phyloP scores from a whole-genome alignment of 2,888 invertebrate species.

The Polyommatus icarus region DNA sequence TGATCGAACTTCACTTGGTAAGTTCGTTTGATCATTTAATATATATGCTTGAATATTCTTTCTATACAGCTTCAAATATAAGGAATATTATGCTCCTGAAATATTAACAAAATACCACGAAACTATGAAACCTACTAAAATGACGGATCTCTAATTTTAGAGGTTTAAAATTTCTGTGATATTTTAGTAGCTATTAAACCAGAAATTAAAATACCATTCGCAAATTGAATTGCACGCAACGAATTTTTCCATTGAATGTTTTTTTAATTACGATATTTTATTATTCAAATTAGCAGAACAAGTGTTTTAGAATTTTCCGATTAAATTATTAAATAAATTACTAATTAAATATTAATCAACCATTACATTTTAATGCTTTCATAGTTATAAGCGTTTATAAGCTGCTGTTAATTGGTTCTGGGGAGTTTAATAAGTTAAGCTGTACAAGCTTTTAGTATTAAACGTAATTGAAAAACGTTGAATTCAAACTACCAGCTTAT shows the following conservation, averaged over 20 bases:
- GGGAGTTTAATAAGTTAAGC: neutral
- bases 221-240: neutral
- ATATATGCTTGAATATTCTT: too few relatives aligned
- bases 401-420: slow-evolving; percentile 4
- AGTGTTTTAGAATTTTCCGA: neutral
- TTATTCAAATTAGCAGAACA: neutral
- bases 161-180: neutral
- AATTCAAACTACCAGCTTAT: neutral
- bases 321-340: neutral
- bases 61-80: too few relatives aligned
- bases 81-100: too few relatives aligned
- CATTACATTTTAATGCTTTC: neutral
- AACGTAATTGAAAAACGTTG: slow-evolving; percentile 12
- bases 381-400: neutral
- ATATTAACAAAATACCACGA: too few relatives aligned
- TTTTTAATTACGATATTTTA: neutral
- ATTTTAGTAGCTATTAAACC: neutral
- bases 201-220: neutral
- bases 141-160: too few relatives aligned
- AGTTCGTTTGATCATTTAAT: too few relatives aligned
- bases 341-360: neutral
- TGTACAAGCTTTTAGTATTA: neutral
- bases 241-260: neutral
- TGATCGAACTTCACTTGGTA: too few relatives aligned
- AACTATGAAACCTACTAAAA: too few relatives aligned